Evolutionary conservation across 2,113 vertebrate species (phyloP).

Genomic region (Eudyptes chrysolophus): DNA sequence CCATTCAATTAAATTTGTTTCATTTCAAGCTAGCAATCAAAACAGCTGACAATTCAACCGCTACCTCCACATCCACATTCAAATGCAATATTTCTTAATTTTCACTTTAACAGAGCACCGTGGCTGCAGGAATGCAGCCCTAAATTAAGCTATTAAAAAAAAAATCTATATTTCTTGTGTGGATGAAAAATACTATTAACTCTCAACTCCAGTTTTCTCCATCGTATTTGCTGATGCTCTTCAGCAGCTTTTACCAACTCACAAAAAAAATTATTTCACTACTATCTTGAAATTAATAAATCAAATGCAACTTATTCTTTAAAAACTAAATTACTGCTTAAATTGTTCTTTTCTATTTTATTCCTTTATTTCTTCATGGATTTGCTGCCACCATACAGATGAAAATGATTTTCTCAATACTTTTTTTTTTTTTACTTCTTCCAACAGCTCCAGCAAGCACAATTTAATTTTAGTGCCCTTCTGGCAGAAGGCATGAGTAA

Average conservation of each 20-base stretch:
- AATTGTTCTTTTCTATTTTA: background rate
- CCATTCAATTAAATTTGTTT: slow-evolving; percentile 21
- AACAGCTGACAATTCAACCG: background rate
- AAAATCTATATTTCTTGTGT: background rate
- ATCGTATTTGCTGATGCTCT: background rate
- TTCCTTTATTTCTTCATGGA: background rate
- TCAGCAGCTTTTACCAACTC: background rate
- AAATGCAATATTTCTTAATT: background rate
- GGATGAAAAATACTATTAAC: background rate
- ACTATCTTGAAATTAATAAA: background rate
- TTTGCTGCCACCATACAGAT: background rate
- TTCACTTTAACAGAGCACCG: background rate
- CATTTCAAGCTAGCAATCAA: slow-evolving; percentile 20
- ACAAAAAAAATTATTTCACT: background rate
- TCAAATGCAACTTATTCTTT: background rate
- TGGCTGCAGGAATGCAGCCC: background rate
- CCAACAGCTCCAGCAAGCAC: background rate
- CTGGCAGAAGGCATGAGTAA: background rate
- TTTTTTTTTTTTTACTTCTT: background rate
- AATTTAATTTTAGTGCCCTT: background rate
- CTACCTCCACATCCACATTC: background rate
- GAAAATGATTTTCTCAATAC: background rate
- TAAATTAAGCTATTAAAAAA: background rate
- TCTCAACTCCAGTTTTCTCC: background rate
- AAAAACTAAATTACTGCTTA: background rate